Percentiles rank a stretch among this genome's conserved stretches.
phyloP scores from a whole-genome alignment of 2,113 vertebrate species.

The Psittacus erithacus region DNA sequence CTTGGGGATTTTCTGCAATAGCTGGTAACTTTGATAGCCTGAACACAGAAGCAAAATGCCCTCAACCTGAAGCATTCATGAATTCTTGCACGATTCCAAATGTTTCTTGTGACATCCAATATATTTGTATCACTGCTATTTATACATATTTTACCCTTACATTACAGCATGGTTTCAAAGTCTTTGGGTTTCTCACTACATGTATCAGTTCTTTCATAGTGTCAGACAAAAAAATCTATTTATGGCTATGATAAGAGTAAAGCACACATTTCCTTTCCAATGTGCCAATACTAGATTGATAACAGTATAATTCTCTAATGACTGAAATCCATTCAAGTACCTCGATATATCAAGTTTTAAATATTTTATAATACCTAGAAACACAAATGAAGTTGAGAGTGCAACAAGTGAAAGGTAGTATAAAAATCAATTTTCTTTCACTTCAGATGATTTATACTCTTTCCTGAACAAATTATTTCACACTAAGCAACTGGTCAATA shows the following conservation, averaged over 20 bases:
- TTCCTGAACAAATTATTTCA: slow-evolving; percentile 74
- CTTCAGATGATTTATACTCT: slow-evolving; percentile 62
- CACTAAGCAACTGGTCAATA: slow-evolving; percentile 64
- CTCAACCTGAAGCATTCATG: fast-evolving
- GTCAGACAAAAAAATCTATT: slow-evolving; percentile 40
- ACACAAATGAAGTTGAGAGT: slow-evolving; percentile 68
- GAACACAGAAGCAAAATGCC: background rate
- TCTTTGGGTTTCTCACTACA: background rate
- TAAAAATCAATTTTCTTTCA: slow-evolving; percentile 74
- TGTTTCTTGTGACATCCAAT: background rate
- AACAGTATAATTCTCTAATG: slow-evolving; percentile 72
- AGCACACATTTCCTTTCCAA: slow-evolving; percentile 53
- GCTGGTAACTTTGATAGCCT: background rate
- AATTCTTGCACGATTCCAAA: background rate
- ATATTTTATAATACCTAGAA: slow-evolving; percentile 75
- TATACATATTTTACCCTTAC: background rate
- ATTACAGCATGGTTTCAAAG: background rate
- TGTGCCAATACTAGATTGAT: slow-evolving; percentile 62
- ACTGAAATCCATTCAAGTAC: slow-evolving; percentile 66
- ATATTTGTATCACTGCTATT: background rate
- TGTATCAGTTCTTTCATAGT: background rate
- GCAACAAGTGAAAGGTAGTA: slow-evolving; percentile 59
- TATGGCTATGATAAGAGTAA: slow-evolving; percentile 43
- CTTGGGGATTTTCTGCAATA: background rate
- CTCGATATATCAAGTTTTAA: slow-evolving; percentile 75